phyloP scores from a whole-genome alignment of 2,113 vertebrate genomes.

The Poecile atricapillus region DNA sequence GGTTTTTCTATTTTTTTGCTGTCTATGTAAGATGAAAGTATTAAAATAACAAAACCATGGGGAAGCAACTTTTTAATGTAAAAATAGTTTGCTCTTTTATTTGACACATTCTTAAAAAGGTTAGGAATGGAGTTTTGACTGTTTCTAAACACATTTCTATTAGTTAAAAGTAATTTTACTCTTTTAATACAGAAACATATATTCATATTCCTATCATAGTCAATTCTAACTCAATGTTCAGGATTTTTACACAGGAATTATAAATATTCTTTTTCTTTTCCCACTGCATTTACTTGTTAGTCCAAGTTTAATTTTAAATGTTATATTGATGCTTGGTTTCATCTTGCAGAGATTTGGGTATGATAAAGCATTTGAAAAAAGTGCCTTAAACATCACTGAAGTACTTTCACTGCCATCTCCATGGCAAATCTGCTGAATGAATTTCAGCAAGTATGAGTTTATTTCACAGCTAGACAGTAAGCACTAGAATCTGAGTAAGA shows the following conservation, averaged over 20 bases:
- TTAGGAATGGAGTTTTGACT: background rate
- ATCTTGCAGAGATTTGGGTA: background rate
- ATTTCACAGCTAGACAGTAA: background rate
- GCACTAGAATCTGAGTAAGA: background rate
- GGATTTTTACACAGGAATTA: background rate
- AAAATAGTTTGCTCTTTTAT: background rate
- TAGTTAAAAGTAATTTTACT: background rate
- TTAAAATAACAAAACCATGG: background rate
- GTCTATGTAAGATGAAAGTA: background rate
- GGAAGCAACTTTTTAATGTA: background rate
- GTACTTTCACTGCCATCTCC: background rate
- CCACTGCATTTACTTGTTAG: background rate
- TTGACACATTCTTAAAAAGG: background rate
- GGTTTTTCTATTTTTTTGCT: background rate
- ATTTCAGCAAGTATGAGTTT: background rate
- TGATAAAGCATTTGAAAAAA: background rate
- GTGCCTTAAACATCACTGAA: background rate
- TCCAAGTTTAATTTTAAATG: background rate
- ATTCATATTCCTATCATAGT: background rate
- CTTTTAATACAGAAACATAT: background rate
- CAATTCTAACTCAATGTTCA: background rate
- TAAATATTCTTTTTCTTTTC: background rate
- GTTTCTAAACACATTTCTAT: background rate
- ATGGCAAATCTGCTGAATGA: background rate
- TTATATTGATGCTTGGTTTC: background rate